These are phyloP conservation scores for Alviniconcha strummeri DNA, from an alignment of 2,888 invertebrate genomes.

Conservation along the genomic window DNA sequence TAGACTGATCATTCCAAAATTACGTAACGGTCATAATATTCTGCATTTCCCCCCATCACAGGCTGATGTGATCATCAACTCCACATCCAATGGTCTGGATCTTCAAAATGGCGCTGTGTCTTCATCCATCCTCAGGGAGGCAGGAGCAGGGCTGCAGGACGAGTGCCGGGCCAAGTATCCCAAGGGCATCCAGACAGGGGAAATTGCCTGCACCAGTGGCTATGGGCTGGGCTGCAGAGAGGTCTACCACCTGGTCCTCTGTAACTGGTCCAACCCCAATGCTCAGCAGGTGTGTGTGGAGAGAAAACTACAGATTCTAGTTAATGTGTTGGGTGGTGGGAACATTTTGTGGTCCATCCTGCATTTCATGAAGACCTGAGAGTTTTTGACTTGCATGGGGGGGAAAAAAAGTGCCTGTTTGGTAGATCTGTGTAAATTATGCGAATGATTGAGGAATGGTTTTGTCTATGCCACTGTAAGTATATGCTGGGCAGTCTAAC, in stretches of 20 bases:
- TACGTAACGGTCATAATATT: too few species aligned
- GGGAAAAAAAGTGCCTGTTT: neutral
- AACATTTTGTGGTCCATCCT: neutral
- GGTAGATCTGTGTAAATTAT: too few species aligned
- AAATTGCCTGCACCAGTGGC: conserved; percentile 42
- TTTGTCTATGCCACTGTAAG: neutral
- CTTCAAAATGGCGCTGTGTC: conserved; percentile 47
- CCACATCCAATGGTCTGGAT: conserved; percentile 44
- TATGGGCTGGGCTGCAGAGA: conserved; percentile 22
- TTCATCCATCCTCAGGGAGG: conserved; percentile 51
- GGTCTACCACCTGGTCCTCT: conserved; percentile 19
- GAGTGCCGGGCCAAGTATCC: conserved; percentile 47
- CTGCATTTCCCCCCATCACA: conserved; percentile 9
- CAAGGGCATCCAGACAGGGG: conserved; percentile 42
- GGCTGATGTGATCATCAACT: conserved; percentile 53
- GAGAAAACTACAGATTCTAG: neutral
- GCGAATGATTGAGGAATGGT: neutral
- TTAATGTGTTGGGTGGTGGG: neutral
- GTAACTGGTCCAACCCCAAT: conserved; percentile 17
- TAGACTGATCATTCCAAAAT: too few species aligned
- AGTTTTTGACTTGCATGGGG: neutral
- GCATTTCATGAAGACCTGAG: neutral
- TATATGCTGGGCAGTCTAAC: neutral
- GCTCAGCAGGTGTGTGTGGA: conserved; percentile 24
- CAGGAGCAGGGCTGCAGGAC: conserved; percentile 49